Evolutionary conservation across 2,888 invertebrate genomes (phyloP).

Genomic region (Blastobasis lacticolella): DNA sequence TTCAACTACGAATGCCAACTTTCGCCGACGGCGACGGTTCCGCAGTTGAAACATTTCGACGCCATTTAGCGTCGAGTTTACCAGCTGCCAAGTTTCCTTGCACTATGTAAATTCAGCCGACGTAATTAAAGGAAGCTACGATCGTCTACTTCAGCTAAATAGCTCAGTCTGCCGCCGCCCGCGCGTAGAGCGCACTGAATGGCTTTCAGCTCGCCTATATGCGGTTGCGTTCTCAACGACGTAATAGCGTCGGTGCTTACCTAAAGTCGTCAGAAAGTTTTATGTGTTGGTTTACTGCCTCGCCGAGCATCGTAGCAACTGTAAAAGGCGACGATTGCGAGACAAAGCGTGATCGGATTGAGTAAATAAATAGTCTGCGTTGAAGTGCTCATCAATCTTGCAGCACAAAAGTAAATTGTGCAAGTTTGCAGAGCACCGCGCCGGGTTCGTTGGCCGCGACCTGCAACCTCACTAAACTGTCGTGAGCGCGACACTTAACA

Average conservation of each 20-base stretch:
- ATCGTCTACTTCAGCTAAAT: slow-evolving; percentile 40
- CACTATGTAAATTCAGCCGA: slow-evolving; percentile 48
- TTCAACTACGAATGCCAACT: neutral
- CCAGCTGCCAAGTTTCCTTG: slow-evolving; percentile 48
- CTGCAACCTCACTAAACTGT: slow-evolving; percentile 63
- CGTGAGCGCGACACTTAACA: slow-evolving; percentile 59
- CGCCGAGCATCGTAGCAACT: slow-evolving; percentile 45
- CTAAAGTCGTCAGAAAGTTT: slow-evolving; percentile 41
- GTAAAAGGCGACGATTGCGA: slow-evolving; percentile 61
- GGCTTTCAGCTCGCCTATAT: slow-evolving; percentile 27
- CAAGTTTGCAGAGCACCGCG: slow-evolving; percentile 40
- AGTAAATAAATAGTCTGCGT: slow-evolving; percentile 65
- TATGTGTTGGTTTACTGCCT: slow-evolving; percentile 49
- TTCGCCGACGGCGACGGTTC: slow-evolving; percentile 5
- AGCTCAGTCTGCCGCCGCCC: slow-evolving; percentile 34
- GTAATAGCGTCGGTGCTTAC: slow-evolving; percentile 21
- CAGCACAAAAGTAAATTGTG: slow-evolving; percentile 59
- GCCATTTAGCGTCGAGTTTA: slow-evolving; percentile 36
- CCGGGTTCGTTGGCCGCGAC: slow-evolving; percentile 58
- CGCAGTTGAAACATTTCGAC: slow-evolving; percentile 30
- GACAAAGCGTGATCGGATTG: slow-evolving; percentile 67
- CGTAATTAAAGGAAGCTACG: slow-evolving; percentile 50
- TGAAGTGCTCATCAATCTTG: slow-evolving; percentile 64
- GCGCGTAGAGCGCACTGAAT: slow-evolving; percentile 29
- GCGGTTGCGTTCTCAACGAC: slow-evolving; percentile 18